phyloP scores from a whole-genome alignment of 1,140 invertebrate species.

The Triops longicaudatus region DNA sequence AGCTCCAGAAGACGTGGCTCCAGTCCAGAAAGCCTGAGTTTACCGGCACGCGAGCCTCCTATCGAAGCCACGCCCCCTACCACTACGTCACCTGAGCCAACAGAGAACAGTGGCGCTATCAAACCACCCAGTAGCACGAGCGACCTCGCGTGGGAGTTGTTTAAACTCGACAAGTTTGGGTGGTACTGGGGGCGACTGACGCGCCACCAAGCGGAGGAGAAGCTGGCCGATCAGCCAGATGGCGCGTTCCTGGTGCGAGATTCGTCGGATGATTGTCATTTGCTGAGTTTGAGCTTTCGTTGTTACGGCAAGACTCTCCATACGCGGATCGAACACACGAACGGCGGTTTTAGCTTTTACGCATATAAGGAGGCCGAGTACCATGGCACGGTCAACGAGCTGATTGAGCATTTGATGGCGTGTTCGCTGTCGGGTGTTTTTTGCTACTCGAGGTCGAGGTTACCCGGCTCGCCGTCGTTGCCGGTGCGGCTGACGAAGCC shows the following conservation, averaged over 20 bases:
- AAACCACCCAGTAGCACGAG: background rate
- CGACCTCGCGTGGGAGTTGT: constrained; percentile 43
- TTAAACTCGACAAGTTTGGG: constrained; percentile 50
- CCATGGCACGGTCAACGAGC: constrained; percentile 56
- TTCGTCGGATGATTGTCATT: constrained; percentile 59
- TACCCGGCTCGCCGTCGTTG: constrained; percentile 56
- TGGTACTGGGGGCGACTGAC: constrained; percentile 61
- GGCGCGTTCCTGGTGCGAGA: constrained; percentile 69
- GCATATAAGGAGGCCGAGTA: constrained; percentile 54
- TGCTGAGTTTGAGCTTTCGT: constrained; percentile 62
- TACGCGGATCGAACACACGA: constrained; percentile 56
- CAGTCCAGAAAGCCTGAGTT: background rate
- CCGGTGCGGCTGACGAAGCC: constrained; percentile 66
- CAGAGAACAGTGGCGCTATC: background rate
- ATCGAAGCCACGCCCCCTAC: background rate
- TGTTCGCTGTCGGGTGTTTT: constrained; percentile 59
- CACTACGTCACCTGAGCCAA: background rate
- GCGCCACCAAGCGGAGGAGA: constrained; percentile 51
- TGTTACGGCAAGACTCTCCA: constrained; percentile 64
- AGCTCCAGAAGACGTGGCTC: constrained; percentile 39
- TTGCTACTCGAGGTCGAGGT: constrained; percentile 56
- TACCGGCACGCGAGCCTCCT: background rate
- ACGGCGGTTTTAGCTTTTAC: constrained; percentile 57
- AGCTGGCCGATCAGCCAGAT: constrained; percentile 58
- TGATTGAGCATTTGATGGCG: constrained; percentile 61